These are phyloP conservation scores for Ellobium chinense DNA, from an alignment of 2,888 invertebrate genomes.

Conservation along the genomic window DNA sequence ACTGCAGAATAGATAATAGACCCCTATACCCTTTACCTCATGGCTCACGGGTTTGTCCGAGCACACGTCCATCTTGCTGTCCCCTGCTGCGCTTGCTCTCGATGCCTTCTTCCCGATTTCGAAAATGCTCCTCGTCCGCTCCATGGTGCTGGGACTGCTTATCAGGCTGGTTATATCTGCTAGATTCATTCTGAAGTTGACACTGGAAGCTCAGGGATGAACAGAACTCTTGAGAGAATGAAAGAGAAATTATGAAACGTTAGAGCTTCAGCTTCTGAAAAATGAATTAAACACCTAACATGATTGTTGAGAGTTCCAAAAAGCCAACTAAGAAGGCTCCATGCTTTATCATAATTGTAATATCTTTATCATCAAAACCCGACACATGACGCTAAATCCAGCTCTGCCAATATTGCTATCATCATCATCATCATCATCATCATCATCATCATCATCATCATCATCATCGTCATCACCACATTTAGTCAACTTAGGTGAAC, in stretches of 20 bases:
- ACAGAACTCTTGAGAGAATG: too few relatives aligned
- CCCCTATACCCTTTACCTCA: background rate
- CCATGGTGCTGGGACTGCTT: background rate
- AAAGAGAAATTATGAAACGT: too few relatives aligned
- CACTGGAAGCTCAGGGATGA: too few relatives aligned
- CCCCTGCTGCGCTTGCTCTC: conserved; percentile 6
- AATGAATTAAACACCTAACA: too few relatives aligned
- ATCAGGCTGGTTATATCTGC: background rate
- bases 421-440: background rate
- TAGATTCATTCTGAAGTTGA: background rate
- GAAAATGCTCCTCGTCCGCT: background rate
- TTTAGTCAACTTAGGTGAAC: too few relatives aligned
- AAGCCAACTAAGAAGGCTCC: too few relatives aligned
- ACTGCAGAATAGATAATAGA: too few relatives aligned
- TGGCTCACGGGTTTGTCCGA: background rate
- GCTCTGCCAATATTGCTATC: background rate
- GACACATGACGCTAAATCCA: too few relatives aligned
- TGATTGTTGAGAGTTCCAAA: too few relatives aligned
- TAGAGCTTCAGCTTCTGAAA: too few relatives aligned
- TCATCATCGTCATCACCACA: background rate
- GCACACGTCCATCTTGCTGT: background rate
- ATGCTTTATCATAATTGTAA: too few relatives aligned
- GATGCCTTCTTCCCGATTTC: background rate
- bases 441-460: background rate
- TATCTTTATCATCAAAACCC: too few relatives aligned